Evolutionary conservation across 2,113 vertebrate species (phyloP).

Genomic region (Sialia sialis): DNA sequence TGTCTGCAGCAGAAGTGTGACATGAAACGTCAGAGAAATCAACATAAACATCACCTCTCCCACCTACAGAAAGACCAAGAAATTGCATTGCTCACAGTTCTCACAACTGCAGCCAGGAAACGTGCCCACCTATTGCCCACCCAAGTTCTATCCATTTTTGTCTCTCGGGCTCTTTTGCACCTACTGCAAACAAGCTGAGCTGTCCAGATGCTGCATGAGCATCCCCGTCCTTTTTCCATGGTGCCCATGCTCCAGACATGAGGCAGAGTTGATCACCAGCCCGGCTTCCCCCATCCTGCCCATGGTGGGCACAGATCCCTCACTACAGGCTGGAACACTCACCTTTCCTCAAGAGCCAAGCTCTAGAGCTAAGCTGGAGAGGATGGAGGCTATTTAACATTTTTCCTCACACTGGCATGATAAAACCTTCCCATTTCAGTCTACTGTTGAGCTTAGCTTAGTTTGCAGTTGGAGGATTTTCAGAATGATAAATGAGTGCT

Average conservation of each 20-base stretch:
- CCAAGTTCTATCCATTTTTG: neutral
- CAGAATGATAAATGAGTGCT: neutral
- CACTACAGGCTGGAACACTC: neutral
- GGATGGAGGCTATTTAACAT: neutral
- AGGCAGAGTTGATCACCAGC: neutral
- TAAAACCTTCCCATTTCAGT: neutral
- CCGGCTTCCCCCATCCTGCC: neutral
- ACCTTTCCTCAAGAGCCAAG: neutral
- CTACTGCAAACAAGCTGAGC: neutral
- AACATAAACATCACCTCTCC: neutral
- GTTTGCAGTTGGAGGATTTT: neutral
- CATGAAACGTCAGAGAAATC: neutral
- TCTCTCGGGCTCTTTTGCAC: neutral
- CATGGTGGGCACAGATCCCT: neutral
- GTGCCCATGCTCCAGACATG: rapidly evolving
- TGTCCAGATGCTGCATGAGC: neutral
- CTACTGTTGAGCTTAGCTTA: neutral
- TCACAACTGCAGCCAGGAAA: neutral
- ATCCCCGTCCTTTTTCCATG: neutral
- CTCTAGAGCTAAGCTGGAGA: neutral
- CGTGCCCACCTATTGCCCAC: neutral
- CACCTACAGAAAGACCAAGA: neutral
- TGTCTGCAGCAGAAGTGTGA: neutral
- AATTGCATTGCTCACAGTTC: neutral
- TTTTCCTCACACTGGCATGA: neutral